Percentiles rank a stretch among this genome's conserved stretches.
phyloP scores from a whole-genome alignment of 2,113 vertebrate species.

The Chlamydotis undulata region DNA sequence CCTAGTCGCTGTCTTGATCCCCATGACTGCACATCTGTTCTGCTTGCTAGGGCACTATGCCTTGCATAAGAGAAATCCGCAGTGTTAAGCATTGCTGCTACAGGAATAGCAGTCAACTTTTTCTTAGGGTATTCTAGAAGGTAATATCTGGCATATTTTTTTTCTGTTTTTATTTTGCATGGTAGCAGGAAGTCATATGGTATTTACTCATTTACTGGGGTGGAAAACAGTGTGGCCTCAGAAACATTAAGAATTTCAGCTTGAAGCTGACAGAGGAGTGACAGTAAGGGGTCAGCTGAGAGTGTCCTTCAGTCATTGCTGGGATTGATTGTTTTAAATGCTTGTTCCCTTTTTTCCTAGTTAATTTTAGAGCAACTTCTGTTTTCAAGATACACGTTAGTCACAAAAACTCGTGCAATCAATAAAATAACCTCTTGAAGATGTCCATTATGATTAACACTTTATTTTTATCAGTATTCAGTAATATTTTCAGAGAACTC shows the following conservation, averaged over 20 bases:
- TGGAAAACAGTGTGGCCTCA: not conserved
- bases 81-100: not conserved
- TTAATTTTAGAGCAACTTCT: not conserved
- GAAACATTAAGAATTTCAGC: not conserved
- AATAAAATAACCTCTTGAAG: not conserved
- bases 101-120: not conserved
- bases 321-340: not conserved
- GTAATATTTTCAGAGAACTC: not conserved
- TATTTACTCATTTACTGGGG: not conserved
- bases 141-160: not conserved
- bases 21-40: not conserved
- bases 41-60: not conserved
- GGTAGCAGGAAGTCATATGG: not conserved
- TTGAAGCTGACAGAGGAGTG: not conserved
- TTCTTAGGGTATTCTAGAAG: not conserved
- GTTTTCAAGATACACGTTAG: not conserved
- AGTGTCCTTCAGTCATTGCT: not conserved
- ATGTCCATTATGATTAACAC: not conserved
- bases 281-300: not conserved
- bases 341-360: not conserved
- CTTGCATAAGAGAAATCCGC: not conserved
- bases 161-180: not conserved
- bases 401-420: not conserved
- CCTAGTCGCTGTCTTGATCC: not conserved
- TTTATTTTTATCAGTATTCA: not conserved